Evolutionary conservation across 2,113 vertebrate genomes (phyloP), one percentile per base, ranked within the genome.

Genomic region (Brachypodius melanocephalos): DNA sequence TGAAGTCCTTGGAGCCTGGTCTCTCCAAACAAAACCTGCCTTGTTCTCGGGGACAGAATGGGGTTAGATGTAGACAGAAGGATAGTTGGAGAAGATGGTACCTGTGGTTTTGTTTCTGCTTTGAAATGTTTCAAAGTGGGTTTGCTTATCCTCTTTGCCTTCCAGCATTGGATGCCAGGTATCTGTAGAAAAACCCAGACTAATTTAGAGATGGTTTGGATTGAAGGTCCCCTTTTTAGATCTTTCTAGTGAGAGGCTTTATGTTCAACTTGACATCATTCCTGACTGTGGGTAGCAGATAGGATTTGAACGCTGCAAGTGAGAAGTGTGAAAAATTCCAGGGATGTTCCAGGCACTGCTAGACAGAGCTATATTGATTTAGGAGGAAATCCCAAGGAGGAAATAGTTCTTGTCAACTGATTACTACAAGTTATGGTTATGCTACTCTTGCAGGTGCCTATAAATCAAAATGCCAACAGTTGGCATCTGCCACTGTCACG

Each of bases 341-440:
- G 88, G 82, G 94, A 57, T 92, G 78, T 90, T 88, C 42, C 69
- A 58, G 51, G 92, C 75, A 58, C 90, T 24, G 24, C 66, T 25
- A 88, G 82, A 34, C 92, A 95, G 82, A 93, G 51, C 38, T 82
- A 8, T 40, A 73, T 89, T 92, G 94, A 95, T 94, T 96, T 90
- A 96, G 59, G 85, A 95, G 95, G 94, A 94, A 95, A 90, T 96
- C 92, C 92, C 95, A 85, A 74, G 88, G 94, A 97, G 75, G 82
- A 95, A 80, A 93, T 94, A 73, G 75, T 96, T 95, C 95, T 95
- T 96, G 92, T 95, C 94, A 93, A 62, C 71, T 83, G 95, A 88
- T 94, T 73, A 49, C 82, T 90, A 69, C 78, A 90, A 90, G 94
- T 93, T 94, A 91, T 43, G 94, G 90, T 90, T 92, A 66, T 93